Evolutionary conservation across 2,888 invertebrate species (phyloP).

Genomic region (Chorisops tibialis): DNA sequence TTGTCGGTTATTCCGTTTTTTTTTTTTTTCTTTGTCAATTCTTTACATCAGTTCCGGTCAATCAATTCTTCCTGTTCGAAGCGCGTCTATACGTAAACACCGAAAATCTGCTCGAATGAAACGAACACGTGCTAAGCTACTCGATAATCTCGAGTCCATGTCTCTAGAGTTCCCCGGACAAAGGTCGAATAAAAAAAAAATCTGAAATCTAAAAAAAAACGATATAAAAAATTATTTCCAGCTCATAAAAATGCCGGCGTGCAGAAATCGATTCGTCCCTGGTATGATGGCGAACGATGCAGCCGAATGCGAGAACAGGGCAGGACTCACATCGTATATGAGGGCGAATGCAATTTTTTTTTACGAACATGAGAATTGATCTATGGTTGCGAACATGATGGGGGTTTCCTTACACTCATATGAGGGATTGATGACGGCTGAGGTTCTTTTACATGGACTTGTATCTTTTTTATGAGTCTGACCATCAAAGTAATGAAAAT

Average conservation of each 20-base stretch:
- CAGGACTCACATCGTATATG: neutral
- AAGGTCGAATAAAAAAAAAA: neutral
- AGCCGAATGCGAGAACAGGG: too few relatives aligned
- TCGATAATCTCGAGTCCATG: slow-evolving; percentile 2
- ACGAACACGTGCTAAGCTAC: slow-evolving; percentile 31
- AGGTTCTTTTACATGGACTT: too few relatives aligned
- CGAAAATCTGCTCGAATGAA: slow-evolving; percentile 27
- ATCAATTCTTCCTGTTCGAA: slow-evolving; percentile 11
- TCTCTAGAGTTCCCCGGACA: neutral
- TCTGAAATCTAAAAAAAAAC: neutral
- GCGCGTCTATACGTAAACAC: neutral
- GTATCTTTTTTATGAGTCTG: too few relatives aligned
- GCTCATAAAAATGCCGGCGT: slow-evolving; percentile 34
- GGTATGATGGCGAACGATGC: neutral
- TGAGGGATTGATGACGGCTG: neutral
- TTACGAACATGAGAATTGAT: slow-evolving; percentile 12
- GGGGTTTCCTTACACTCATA: neutral
- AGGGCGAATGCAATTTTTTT: slow-evolving; percentile 23
- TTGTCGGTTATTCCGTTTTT: too few relatives aligned
- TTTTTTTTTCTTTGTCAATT: too few relatives aligned
- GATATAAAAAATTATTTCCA: slow-evolving; percentile 32
- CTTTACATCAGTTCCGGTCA: slow-evolving; percentile 23
- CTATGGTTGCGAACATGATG: slow-evolving; percentile 1
- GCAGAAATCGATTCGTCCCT: slow-evolving; percentile 29
- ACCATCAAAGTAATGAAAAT: too few relatives aligned